Percentiles rank a stretch among this genome's conserved stretches.
These are phyloP conservation scores for Melipona quadrifasciata DNA, from an alignment of 1,140 invertebrate species.

Conservation along the genomic window DNA sequence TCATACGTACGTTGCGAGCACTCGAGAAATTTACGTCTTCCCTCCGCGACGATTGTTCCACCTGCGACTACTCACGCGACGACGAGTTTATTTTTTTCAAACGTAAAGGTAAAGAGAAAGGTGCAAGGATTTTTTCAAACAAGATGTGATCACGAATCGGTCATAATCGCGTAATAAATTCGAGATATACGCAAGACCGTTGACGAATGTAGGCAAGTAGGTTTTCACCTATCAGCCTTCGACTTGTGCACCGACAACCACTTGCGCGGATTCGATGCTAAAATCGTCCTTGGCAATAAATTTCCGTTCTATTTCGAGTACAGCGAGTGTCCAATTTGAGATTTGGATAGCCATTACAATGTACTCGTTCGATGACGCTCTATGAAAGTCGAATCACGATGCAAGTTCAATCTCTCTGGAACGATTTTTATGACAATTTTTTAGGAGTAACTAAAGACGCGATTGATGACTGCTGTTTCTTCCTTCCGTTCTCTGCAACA, in stretches of 20 bases:
- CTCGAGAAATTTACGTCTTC: background rate
- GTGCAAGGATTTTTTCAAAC: background rate
- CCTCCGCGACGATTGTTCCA: background rate
- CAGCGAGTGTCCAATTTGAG: slow-evolving; percentile 27
- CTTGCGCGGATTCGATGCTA: slow-evolving; percentile 35
- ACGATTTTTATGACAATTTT: too few species aligned
- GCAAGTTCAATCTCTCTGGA: background rate
- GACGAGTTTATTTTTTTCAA: background rate
- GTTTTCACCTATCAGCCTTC: slow-evolving; percentile 54
- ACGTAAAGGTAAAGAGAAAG: background rate
- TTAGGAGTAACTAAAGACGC: too few species aligned
- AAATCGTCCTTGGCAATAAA: slow-evolving; percentile 19
- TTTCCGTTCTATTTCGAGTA: slow-evolving; percentile 42
- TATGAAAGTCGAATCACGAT: background rate
- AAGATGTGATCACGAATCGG: background rate
- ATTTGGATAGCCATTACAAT: slow-evolving; percentile 24
- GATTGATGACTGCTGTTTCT: background rate
- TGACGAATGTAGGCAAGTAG: slow-evolving; percentile 68
- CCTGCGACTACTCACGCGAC: background rate
- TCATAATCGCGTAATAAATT: slow-evolving; percentile 22
- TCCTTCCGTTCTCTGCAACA: background rate
- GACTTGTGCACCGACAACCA: slow-evolving; percentile 28
- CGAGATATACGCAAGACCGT: slow-evolving; percentile 16
- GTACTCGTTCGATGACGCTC: background rate
- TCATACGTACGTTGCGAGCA: background rate